Conservation (phyloP, 2,888 invertebrate species). For the Drosophila mimica region DNA sequence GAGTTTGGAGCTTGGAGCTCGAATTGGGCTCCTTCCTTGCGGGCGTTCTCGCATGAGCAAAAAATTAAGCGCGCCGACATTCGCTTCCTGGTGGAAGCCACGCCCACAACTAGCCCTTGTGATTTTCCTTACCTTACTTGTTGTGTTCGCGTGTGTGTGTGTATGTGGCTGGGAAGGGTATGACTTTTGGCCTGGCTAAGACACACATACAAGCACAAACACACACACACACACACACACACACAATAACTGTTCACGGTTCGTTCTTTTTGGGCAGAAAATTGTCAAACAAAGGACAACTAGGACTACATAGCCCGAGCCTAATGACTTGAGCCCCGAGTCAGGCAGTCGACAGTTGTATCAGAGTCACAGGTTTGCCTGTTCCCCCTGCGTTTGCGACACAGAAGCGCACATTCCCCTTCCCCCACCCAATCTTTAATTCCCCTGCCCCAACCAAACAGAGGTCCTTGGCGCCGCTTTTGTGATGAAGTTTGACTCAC, state of each 20-base stretch:
- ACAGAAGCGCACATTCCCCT: not conserved
- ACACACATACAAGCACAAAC: slow-evolving; percentile 21
- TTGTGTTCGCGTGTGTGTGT: slow-evolving; percentile 4
- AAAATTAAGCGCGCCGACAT: slow-evolving; percentile 65
- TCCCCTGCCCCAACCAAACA: not conserved
- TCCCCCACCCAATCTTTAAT: not conserved
- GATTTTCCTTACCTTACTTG: slow-evolving; percentile 1
- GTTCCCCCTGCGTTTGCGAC: not conserved
- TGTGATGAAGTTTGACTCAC: slow-evolving; percentile 32
- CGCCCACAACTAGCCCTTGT: slow-evolving; percentile 44
- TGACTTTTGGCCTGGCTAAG: slow-evolving; percentile 50
- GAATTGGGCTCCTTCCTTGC: slow-evolving; percentile 41
- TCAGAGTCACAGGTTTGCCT: slow-evolving; percentile 39
- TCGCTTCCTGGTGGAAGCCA: slow-evolving; percentile 51
- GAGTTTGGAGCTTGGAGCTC: slow-evolving; percentile 28
- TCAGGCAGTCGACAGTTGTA: slow-evolving; percentile 24
- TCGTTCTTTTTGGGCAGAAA: slow-evolving; percentile 47
- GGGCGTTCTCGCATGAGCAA: slow-evolving; percentile 40
- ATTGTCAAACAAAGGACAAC: slow-evolving; percentile 71
- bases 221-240: slow-evolving; percentile 8
- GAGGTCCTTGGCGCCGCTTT: slow-evolving; percentile 57
- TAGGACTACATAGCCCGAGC: slow-evolving; percentile 39
- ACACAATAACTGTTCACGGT: slow-evolving; percentile 39
- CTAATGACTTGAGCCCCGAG: slow-evolving; percentile 71
- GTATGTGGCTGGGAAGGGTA: not conserved